Base-by-base conservation (phyloP, 35 echinoderm and acorn worm genomes). In the Apostichopus japonicus region DNA sequence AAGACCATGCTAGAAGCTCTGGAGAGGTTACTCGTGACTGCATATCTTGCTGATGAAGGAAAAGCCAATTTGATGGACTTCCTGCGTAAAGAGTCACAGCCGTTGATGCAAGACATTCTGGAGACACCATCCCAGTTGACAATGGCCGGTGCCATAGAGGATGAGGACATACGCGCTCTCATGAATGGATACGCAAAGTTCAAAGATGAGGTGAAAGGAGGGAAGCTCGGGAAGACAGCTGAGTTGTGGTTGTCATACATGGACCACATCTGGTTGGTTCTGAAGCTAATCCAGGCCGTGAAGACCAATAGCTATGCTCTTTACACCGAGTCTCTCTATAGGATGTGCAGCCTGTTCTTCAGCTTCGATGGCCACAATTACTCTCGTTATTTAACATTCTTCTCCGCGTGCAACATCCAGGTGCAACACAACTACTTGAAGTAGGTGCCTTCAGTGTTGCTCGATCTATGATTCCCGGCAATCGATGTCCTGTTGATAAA, bases 301-400 rank as follows among this genome's bases (percentile, higher is more conserved):
- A 96, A 96, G 78, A 94, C 90, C 8, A 96, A 96, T 84, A 94
- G 92, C 70, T 55, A 90, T 5, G 8, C 33, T 2, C 77, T 96
- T 13, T 93, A 86, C 52, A 72, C 91, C 51, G 80, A 92, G 58
- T 94, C 76, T 55, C 92, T 84, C 3, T 75, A 79, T 2, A 17
- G 90, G 16, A 96, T 94, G 95, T 90, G 86, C 77, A 54, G 92
- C 24, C 56, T 96, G 9, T 94, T 94, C 84, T 96, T 96, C 72
- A 77, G 72, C 24, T 94, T 90, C 59, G 86, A 72, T 79, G 91
- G 91, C 55, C 90, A 55, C 1, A 97, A 97, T 77, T 97, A 95
- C 53, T 72, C 94, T 21, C 25, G 94, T 17, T 95, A 95, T 78
- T 24, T 95, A 6, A 87, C 90, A 58, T 95, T 78, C 77, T 77